These are phyloP conservation scores for Anomalospiza imberbis DNA, from an alignment of 2,797 vertebrate genomes.

Conservation along the genomic window DNA sequence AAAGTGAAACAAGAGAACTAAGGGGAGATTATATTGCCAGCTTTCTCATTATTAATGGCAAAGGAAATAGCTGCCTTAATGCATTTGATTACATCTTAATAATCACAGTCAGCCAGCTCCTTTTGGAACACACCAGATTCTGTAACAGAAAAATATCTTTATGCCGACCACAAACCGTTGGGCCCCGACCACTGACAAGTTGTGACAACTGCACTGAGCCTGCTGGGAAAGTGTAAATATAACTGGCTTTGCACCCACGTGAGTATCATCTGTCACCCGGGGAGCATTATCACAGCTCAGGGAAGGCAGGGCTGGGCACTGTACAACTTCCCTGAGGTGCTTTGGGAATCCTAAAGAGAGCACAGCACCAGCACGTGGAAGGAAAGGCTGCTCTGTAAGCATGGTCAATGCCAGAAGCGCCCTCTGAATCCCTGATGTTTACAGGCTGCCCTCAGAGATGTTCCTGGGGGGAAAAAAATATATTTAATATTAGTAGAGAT, in stretches of 20 bases:
- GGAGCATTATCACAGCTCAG: background rate
- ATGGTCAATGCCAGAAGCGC: rapidly evolving
- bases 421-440: background rate
- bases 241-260: background rate
- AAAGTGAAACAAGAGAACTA: background rate
- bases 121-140: background rate
- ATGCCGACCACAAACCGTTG: rapidly evolving
- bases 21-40: slow-evolving; percentile 4
- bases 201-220: slow-evolving; percentile 56
- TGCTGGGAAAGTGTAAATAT: slow-evolving; percentile 43
- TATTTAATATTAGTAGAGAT: background rate
- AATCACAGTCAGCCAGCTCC: background rate
- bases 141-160: background rate
- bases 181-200: slow-evolving; percentile 16
- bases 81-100: slow-evolving; percentile 24
- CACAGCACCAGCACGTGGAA: rapidly evolving
- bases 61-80: slow-evolving; percentile 31
- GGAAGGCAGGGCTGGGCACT: background rate
- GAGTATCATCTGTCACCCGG: background rate
- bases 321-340: background rate
- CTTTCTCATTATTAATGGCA: background rate
- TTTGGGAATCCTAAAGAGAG: background rate
- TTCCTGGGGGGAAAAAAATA: rapidly evolving
- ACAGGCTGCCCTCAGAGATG: background rate
- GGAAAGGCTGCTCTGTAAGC: background rate